Evolutionary conservation across 2,888 invertebrate species (phyloP), one percentile per base, ranked within the genome.

Genomic region (Apotomis betuletana): DNA sequence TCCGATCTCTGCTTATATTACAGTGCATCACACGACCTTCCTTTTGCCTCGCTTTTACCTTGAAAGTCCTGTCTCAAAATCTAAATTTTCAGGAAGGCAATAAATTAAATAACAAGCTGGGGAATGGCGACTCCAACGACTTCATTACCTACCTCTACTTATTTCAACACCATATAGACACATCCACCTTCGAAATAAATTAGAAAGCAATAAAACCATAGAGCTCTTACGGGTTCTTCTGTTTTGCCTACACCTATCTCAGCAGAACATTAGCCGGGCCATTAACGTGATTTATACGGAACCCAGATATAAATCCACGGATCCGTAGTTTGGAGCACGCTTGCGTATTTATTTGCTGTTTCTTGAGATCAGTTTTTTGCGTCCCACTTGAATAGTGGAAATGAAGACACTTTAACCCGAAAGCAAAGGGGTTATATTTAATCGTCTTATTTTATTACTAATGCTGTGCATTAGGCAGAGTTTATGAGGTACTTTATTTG

Each of bases 271-370:
- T 87, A 88, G 83, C 78, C 85, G 85, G 86, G 78, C 87, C 89
- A 89, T 90, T 89, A 89, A 85, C 83, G 87, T 88, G 89, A 90
- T 90, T 89, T 90, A 89, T 86, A 80, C 77, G 71, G 80, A 81
- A 82, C 83, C 82, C 82, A 79, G 80, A 83, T 82, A 88, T 88
- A 89, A 88, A 90, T 88, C 86, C 84, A 81, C 75, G 80, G 81
- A 84, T 84, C 83, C 81, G 78, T 78, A 81, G 77, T 77, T 79
- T 77, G 73, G 78, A 84, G 82, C 83, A 86, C 83, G 85, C 82
- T 80, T 86, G 82, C 83, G 82, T 81, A 85, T 82, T 85, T 85
- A 84, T 85, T 85, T 82, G 80, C 77, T 78, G 75, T 79, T 79
- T 79, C 80, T 79, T 78, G 64, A 61, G 71, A 73, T 46, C 44